Evolutionary conservation across 2,888 invertebrate genomes (phyloP), one percentile per base, ranked within the genome.

Genomic region (Antitype chi): DNA sequence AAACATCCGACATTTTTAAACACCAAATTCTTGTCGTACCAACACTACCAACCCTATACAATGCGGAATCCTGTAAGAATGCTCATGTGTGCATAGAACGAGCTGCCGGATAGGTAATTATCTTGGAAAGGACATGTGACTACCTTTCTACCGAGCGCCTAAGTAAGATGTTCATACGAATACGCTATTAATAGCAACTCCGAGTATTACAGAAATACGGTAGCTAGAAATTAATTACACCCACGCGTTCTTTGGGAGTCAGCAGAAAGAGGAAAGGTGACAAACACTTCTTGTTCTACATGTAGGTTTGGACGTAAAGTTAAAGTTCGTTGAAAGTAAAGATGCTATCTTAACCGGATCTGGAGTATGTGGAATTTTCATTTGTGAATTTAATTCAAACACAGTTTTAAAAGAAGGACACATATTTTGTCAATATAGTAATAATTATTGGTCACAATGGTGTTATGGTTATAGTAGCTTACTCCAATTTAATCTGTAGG

Each of bases 11-110:
- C 17, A 38, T 32, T 23, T 74, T 13, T 0, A 75, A 32, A 17
- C 53, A 52, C 1, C 2, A 52, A 17, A 38, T 20, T 47, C 13
- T 15, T 23, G 1, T 1, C 0, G 20, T 49, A 23, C 0, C 82
- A 87, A 13, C 87, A 88, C 88, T 49, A 23, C 0, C 82, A 87
- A 13, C 87, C 87, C 88, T 88, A 69, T 1, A 1, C 8, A 17
- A 62, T 23, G 68, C 76, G 86, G 88, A 86, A 88, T 86, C 82
- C 82, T 88, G 70, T 76, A 80, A 88, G 86, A 77, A 87, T 81
- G 74, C 52, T 64, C 64, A 67, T 78, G 75, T 76, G 85, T 71
- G 77, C 76, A 74, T 78, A 57, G 43, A 76, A 53, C 73, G 59
- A 66, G 68, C 78, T 80, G 71, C 78, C 81, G 81, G 80, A 79